Evolutionary conservation across 2,888 invertebrate species (phyloP).

Genomic region (Dastarcus helophoroides): DNA sequence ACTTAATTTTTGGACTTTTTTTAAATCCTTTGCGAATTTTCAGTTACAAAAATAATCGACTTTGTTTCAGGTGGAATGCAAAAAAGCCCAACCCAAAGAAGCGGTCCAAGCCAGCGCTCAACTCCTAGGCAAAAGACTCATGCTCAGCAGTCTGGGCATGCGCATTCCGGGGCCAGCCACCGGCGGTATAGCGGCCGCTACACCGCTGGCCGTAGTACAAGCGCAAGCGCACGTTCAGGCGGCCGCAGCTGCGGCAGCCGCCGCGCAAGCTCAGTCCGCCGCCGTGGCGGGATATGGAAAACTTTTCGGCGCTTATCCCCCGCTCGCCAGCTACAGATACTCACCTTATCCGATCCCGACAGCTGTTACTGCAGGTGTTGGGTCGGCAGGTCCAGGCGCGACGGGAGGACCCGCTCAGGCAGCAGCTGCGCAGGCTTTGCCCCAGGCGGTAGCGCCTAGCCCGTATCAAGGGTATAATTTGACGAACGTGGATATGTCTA

Average conservation of each 20-base stretch:
- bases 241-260: slow-evolving; percentile 41
- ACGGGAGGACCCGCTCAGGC: slow-evolving; percentile 39
- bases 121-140: slow-evolving; percentile 55
- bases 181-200: slow-evolving; percentile 40
- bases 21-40: no score
- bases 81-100: slow-evolving; percentile 86
- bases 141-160: slow-evolving; percentile 60
- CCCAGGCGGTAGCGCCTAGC: slow-evolving; percentile 56
- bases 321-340: slow-evolving; percentile 47
- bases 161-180: slow-evolving; percentile 47
- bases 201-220: slow-evolving; percentile 47
- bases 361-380: slow-evolving; percentile 34
- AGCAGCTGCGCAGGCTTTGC: slow-evolving; percentile 47
- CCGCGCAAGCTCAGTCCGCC: slow-evolving; percentile 47
- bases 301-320: slow-evolving; percentile 50
- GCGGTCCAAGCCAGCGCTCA: slow-evolving; percentile 66
- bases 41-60: no score
- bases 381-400: slow-evolving; percentile 38
- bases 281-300: slow-evolving; percentile 57
- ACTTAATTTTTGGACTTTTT: no score
- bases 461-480: slow-evolving; percentile 69
- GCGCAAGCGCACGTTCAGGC: slow-evolving; percentile 34
- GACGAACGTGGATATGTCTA: slow-evolving; percentile 84
- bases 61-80: no score
- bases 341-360: slow-evolving; percentile 49